Evolutionary conservation across 2,888 invertebrate genomes (phyloP).

Genomic region (Arrhopalites spinosus): DNA sequence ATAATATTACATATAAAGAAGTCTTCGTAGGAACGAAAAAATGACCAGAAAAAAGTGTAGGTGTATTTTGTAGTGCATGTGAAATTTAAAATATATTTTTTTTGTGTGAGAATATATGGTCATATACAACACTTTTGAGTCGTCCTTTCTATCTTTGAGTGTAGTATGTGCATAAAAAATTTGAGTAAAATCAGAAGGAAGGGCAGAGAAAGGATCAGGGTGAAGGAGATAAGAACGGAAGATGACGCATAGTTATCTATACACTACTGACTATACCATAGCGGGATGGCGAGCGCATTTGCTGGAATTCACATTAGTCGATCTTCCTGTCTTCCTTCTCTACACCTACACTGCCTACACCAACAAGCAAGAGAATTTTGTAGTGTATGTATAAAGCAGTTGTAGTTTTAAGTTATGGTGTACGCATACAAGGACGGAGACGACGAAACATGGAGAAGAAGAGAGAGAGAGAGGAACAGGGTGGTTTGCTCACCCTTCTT

Average conservation of each 20-base stretch:
- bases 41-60: not conserved
- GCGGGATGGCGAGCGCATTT: conserved; percentile 1
- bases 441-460: not conserved
- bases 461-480: not conserved
- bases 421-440: not conserved
- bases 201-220: too few relatives aligned
- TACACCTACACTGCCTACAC: too few relatives aligned
- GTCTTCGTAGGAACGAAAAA: too few relatives aligned
- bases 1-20: too few relatives aligned
- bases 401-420: too few relatives aligned
- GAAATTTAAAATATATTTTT: not conserved
- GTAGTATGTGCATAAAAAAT: too few relatives aligned
- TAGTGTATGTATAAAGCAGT: too few relatives aligned
- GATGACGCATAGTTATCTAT: conserved; percentile 9
- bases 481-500: not conserved
- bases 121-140: too few relatives aligned
- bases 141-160: too few relatives aligned
- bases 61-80: not conserved
- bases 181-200: too few relatives aligned
- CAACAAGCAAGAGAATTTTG: too few relatives aligned
- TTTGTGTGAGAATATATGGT: too few relatives aligned
- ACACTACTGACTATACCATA: not conserved
- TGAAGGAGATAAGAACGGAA: not conserved
- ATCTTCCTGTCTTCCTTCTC: conserved; percentile 4
- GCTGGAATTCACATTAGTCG: conserved; percentile 3